Base-by-base conservation (phyloP, 2,888 invertebrate genomes). In the Scaptomyza flava region DNA sequence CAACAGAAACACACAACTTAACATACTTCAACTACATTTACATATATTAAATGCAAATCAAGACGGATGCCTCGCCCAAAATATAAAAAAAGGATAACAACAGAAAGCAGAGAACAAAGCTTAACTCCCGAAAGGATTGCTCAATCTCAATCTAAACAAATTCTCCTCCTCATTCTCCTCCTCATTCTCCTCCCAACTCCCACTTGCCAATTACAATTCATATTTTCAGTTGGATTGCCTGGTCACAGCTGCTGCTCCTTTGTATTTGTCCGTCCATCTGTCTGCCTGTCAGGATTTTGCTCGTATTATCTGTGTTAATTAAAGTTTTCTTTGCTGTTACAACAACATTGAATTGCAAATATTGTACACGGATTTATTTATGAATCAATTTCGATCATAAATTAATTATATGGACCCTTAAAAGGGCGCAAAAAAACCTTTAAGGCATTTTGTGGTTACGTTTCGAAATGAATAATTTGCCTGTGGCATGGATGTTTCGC, bases 301-400 rank as follows among this genome's bases (percentile, higher is more conserved):
- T 51, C 8, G 4, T 17, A 38, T 51, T 38, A 51, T 51, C 36
- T 38, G 51, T 38, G 51, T 51, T 51, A 51, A 51, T 51, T 45
- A 45, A 45, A 45, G 43, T 45, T 27, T 38, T n/a, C 51, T 12
- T 38, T 23, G 36, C 11, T 17, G 14, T 17, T 41, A 6, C 38
- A 42, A 41, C 9, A 14, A 38, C 47, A 47, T 30, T 47, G 47
- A 57, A 47, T 36, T 47, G 27, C 46, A 57, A 78, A 69, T 66
- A 45, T 57, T 41, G 41, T 41, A 41, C 9, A 41, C 9, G 41
- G 71, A 75, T 75, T 75, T 79, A 77, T 75, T 77, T 79, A 79
- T 77, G 76, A 79, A 77, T 77, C 79, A 76, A 79, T 79, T 77
- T 67, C 67, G 72, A 75, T 79, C 51, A 51, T 51, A 51, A 51